Base-by-base conservation (phyloP, 1,140 invertebrate species). In the Drosophila sp. region DNA sequence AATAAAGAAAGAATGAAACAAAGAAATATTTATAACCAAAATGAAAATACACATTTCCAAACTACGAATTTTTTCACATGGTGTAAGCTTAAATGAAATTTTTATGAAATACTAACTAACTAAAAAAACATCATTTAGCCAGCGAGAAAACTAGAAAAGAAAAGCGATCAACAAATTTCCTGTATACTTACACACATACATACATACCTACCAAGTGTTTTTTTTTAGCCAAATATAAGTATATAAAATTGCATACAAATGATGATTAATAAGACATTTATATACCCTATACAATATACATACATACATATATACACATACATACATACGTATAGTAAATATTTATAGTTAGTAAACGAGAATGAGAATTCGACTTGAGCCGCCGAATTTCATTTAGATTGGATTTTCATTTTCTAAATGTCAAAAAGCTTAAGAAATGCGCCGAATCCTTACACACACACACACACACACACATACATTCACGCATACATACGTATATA, bases 341-440 rank as follows among this genome's bases (percentile, higher is more conserved):
- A 86, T 50, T 71, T 76, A 70, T 82, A 86, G 79, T 87, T 87
- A 87, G 82, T 76, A 76, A 85, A 75, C 72, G 83, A 89, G 10
- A 35, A 35, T 35, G 7, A 35, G 33, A 35, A 35, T 2, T 35
- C 33, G 10, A 35, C 72, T 80, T 70, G 80, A 76, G 84, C 83
- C 83, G 83, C 83, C 83, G 83, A 71, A 74, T 72, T 57, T 56
- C 47, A 61, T 65, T 63, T 68, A 68, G 68, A 66, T 61, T 76
- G 68, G 38, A 33, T 35, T 29, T 66, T 68, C 17, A 17, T 17
- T 17, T 17, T 17, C 17, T 17, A 17, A 17, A 17, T 17, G 0
- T 17, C 17, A 17, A 17, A 17, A 17, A 17, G 33, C 33, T 35
- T 35, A 8, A 8, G 7, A 10, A 35, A 5, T 35, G 33, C 33